These are phyloP conservation scores for Oxyteleia sp. DNA, from an alignment of 2,888 invertebrate species.

Conservation along the genomic window DNA sequence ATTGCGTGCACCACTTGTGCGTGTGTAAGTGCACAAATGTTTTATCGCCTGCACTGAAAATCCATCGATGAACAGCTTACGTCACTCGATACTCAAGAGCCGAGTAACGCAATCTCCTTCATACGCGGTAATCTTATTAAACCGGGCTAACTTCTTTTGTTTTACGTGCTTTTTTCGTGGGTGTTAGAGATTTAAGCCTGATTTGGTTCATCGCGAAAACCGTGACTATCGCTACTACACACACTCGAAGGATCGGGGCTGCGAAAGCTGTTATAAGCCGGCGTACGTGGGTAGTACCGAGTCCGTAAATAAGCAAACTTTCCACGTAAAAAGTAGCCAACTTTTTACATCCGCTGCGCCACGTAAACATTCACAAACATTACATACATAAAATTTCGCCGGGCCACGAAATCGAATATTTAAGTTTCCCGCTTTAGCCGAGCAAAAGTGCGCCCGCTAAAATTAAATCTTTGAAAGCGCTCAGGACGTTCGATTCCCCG, in stretches of 20 bases:
- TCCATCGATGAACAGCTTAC: conserved; percentile 53
- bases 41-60: conserved; percentile 42
- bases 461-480: conserved; percentile 10
- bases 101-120: conserved; percentile 82
- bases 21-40: conserved; percentile 29
- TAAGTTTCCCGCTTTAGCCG: conserved; percentile 29
- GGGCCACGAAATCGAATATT: conserved; percentile 43
- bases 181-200: conserved; percentile 80
- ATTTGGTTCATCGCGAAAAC: conserved; percentile 51
- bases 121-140: conserved; percentile 83
- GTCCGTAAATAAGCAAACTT: conserved; percentile 63
- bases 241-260: conserved; percentile 25
- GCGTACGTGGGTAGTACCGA: conserved; percentile 19
- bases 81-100: conserved; percentile 80
- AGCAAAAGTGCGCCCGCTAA: not conserved
- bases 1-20: conserved; percentile 2
- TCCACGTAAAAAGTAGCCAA: conserved; percentile 49
- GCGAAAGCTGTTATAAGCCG: conserved; percentile 54
- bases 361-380: conserved; percentile 33
- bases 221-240: conserved; percentile 46
- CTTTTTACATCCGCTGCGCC: conserved; percentile 43
- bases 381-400: conserved; percentile 20
- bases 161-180: conserved; percentile 82
- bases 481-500: conserved; percentile 1
- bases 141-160: conserved; percentile 81